Base-by-base conservation (phyloP, 2,797 vertebrate species). In the Aeoliscus strigatus region DNA sequence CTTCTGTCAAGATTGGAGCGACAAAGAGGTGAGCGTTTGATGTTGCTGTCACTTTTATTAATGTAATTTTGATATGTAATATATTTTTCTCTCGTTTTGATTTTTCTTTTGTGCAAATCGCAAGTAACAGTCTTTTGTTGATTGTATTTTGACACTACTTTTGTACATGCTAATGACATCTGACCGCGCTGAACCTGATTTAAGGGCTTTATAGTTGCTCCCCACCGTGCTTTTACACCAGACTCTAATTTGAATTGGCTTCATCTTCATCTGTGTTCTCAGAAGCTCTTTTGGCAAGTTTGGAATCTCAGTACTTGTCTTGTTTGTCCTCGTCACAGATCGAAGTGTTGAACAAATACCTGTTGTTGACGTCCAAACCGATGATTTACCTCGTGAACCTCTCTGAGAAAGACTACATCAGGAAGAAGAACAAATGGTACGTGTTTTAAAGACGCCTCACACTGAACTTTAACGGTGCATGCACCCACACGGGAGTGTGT, bases 341-440 rank as follows among this genome's bases (percentile, higher is more conserved):
- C 62, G 93, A 97, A 41, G 93, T 98, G 61, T 85, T 97, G 87
- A 98, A 98, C 87, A 98, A 98, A 86, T 87, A 95, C 83, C 90
- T 98, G 85, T 91, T 98, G 86, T 88, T 97, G 82, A 97, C 93
- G 45, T 98, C 94, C 74, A 98, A 98, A 87, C 94, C 94, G 6
- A 96, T 96, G 95, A 94, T 94, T 75, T 98, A 97, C 82, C 89
- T 97, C 80, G 86, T 97, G 82, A 98, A 98, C 86, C 93, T 97
- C 65, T 93, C 94, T 2, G 94, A 97, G 85, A 96, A 94, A 87
- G 94, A 96, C 86, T 98, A 93, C 88, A 90, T 97, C 70, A 90
- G 92, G 75, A 96, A 87, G 86, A 97, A 98, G 89, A 97, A 97
- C 84, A 98, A 96, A 86, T 97, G 94, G 94, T 96, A 61, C 94